These are phyloP conservation scores for Metacarcinus magister DNA, from an alignment of 2,888 invertebrate genomes.

Conservation along the genomic window DNA sequence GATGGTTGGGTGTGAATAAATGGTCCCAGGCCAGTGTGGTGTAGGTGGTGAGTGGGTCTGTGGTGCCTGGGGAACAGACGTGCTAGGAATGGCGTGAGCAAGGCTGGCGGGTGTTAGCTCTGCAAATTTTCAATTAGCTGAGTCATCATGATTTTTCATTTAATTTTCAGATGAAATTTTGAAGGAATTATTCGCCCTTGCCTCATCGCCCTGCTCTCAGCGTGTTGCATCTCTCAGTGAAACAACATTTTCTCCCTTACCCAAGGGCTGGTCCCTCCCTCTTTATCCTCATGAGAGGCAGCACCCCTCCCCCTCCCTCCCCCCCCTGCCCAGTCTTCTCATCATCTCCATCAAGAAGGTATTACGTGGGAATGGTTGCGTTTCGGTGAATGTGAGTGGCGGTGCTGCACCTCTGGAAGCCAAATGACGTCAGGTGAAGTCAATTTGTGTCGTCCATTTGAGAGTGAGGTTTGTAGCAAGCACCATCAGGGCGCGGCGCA, in stretches of 20 bases:
- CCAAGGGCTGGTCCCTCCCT: not conserved
- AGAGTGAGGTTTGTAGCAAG: not conserved
- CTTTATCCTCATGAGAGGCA: not conserved
- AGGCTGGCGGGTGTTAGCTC: not conserved
- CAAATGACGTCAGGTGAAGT: not conserved
- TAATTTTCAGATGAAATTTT: not conserved
- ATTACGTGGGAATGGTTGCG: not conserved
- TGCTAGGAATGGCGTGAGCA: not conserved
- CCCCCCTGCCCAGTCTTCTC: not conserved
- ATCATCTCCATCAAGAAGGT: conserved; percentile 3
- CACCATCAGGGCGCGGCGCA: not conserved
- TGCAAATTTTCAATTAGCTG: conserved; percentile 22
- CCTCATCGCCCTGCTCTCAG: not conserved
- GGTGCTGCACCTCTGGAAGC: not conserved
- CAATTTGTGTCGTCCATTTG: conserved; percentile 11
- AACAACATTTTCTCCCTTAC: too few relatives aligned
- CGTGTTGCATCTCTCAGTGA: too few relatives aligned
- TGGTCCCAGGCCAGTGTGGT: not conserved
- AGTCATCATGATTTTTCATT: not conserved
- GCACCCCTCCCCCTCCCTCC: not conserved
- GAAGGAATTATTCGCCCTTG: not conserved
- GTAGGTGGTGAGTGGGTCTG: not conserved
- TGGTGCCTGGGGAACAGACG: not conserved
- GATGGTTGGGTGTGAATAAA: not conserved
- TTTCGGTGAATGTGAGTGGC: not conserved